Evolutionary conservation across 2,113 vertebrate species (phyloP), one percentile per base, ranked within the genome.

Genomic region (Myotis lucifugus): DNA sequence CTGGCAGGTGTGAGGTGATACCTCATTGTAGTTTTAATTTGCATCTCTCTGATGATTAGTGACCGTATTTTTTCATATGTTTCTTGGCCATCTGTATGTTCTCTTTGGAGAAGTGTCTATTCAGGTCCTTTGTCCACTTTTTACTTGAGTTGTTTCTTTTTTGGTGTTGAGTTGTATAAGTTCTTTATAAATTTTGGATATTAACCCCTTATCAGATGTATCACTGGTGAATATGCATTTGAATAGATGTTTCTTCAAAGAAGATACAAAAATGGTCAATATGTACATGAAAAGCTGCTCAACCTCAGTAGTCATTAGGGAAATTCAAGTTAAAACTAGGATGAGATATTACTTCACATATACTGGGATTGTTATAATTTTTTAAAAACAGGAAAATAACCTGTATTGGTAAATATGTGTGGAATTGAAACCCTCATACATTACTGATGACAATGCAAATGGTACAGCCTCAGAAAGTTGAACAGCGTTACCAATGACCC

Each of bases 241-340:
- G 48, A 82, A 76, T 59, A 73, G 42, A 66, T 59, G 70, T 61
- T 73, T 78, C 46, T 87, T 64, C 32, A 82, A 87, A 82, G 66
- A 56, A 34, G 27, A 83, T 94, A 61, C 21, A n/a, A n/a, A 77
- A 89, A 85, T 69, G 34, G 27, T 32, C 56, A 23, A 46, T n/a
- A 82, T 66, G 23, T 29, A 88, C 9, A 83, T 54, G 14, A 84
- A 83, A 84, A 77, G 14, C 18, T 59, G 13, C 10, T 84, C 34
- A 34, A 32, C 23, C 7, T 72, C 34, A 88, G 40, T 17, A 56
- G 32, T 70, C 64, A 50, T 70, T 42, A n/a, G n/a, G 8, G 23
- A 84, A 79, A 94, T 56, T 34, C 19, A 92, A 67, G 79, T 85
- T 79, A 40, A 96, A 92, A 74, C 42, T 70, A 77, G 2, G 4